A percentile compares a stretch with the other conserved stretches of the same genome.
phyloP scores from a whole-genome alignment of 2,888 invertebrate species.

The Melitaea athalia region DNA sequence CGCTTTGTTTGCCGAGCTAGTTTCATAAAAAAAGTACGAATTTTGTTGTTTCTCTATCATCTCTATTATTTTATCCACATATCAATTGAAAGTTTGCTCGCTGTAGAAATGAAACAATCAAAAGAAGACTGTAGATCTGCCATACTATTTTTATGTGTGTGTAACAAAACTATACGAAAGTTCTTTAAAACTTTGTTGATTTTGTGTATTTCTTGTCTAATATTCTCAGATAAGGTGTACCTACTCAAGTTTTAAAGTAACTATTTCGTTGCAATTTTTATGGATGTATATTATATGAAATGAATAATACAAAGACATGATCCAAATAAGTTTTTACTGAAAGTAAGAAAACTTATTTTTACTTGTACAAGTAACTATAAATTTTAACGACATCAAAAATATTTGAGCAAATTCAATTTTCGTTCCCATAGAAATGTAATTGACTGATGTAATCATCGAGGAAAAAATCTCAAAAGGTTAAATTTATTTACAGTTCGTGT shows the following conservation, averaged over 20 bases:
- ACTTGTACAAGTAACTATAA: not conserved
- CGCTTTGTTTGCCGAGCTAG: no score
- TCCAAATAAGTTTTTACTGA: slow-evolving; percentile 5
- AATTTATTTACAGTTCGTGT: slow-evolving; percentile 34
- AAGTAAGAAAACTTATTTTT: slow-evolving; percentile 8
- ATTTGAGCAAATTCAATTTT: slow-evolving; percentile 6
- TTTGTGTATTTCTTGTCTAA: not conserved
- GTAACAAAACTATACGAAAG: no score
- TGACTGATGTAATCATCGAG: not conserved
- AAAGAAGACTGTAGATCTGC: no score
- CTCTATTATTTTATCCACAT: no score
- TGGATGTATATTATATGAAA: not conserved
- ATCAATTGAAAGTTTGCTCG: no score
- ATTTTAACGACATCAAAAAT: slow-evolving; percentile 7
- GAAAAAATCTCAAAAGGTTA: slow-evolving; percentile 2
- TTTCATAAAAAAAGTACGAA: no score
- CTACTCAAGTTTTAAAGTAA: not conserved
- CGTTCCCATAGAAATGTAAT: not conserved
- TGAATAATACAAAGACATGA: not conserved
- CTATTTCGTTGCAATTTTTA: not conserved
- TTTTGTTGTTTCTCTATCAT: no score
- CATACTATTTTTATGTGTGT: no score
- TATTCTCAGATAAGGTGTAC: not conserved
- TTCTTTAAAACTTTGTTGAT: no score
- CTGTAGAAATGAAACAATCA: no score